Evolutionary conservation across 2,888 invertebrate species (phyloP), one percentile per base, ranked within the genome.

Genomic region (Synergus itoensis): DNA sequence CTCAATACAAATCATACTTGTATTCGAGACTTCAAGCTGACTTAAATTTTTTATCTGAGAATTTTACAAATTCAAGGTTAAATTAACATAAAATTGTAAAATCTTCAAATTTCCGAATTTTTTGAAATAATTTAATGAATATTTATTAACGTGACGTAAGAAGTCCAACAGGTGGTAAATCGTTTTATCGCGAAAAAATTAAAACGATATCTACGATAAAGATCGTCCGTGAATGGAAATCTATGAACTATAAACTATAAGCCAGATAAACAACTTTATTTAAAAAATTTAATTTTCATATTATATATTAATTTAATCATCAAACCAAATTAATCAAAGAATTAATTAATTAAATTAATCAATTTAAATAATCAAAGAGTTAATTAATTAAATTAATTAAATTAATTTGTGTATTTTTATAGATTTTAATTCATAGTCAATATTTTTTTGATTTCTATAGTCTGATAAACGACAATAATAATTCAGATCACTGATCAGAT

Each of bases 1-100:
- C 85, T 82, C 64, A 36, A 75, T 80, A 83, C 79, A 79, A 83
- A 83, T 83, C 80, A 78, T 76, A 73, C 77, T 76, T 80, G 89
- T 91, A 91, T 91, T 91, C 91, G 91, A 91, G 91, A 91, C 91
- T 90, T 82, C 90, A 88, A 86, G 90, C 89, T 91, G 90, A 90
- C 89, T 91, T 91, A 90, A 88, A 86, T 90, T 91, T 91, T 91
- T 91, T 89, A 86, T 76, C 45, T 45, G 18, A 81, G 84, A 88
- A 89, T 91, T 91, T 91, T 91, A 85, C 87, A 80, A 86, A 86
- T 86, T 88, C 88, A 86, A 90, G 90, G 85, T 89, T 79, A 77
- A 41, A 40, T 48, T 82, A 40, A 14, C 45, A 12, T 41, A 36
- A 43, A 45, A 69, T 82, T 79, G 36, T 79, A 43, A 53, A 69